Percentiles rank a stretch among this genome's conserved stretches.
phyloP scores from a whole-genome alignment of 2,797 vertebrate genomes.

The Sebastes dallii region DNA sequence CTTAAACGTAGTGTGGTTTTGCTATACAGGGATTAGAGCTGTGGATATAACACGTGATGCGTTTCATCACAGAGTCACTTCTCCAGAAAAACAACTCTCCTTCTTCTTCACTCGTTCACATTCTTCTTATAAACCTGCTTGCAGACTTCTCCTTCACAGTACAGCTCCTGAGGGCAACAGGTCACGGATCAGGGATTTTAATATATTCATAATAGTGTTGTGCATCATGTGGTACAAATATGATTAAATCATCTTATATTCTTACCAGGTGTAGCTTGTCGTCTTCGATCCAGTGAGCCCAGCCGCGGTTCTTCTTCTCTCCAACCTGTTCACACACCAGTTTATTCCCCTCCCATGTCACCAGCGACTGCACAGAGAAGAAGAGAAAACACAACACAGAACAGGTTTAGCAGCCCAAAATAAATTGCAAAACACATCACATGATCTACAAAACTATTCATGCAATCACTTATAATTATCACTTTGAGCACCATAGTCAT shows the following conservation, averaged over 20 bases:
- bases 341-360: constrained; percentile 87
- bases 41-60: not conserved
- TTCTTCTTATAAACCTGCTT: constrained; percentile 86
- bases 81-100: not conserved
- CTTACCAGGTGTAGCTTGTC: constrained; percentile 89
- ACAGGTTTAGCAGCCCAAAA: not conserved
- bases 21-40: not conserved
- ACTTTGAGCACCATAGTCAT: not conserved
- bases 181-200: not conserved
- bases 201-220: not conserved
- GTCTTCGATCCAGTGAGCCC: constrained; percentile 91
- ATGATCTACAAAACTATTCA: not conserved
- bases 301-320: constrained; percentile 91
- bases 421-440: not conserved
- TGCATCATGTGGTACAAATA: not conserved
- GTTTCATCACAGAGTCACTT: constrained; percentile 1
- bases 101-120: constrained; percentile 40
- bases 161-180: constrained; percentile 82
- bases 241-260: not conserved
- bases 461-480: not conserved
- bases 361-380: constrained; percentile 79
- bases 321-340: constrained; percentile 88
- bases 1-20: not conserved
- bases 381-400: not conserved
- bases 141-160: constrained; percentile 89